These are phyloP conservation scores for Leptodactylus fuscus DNA, from an alignment of 2,113 vertebrate species.

Conservation along the genomic window DNA sequence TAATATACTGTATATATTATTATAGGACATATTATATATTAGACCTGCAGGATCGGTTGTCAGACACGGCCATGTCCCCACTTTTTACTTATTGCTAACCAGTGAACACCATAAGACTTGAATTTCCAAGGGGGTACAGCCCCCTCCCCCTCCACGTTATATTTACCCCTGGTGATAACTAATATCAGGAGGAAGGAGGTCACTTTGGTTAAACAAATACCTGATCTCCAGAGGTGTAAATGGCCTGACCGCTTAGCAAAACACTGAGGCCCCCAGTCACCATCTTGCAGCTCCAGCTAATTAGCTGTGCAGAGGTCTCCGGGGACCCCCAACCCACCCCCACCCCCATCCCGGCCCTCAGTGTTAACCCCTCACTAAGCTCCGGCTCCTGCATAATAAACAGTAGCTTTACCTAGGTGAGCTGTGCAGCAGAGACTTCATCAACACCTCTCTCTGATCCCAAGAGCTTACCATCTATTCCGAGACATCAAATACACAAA, in stretches of 20 bases:
- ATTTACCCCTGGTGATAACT: conserved; percentile 12
- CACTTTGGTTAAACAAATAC: conserved; percentile 48
- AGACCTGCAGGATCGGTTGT: too few species aligned
- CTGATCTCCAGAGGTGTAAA: conserved; percentile 41
- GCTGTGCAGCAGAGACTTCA: conserved; percentile 1
- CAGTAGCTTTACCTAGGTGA: not conserved
- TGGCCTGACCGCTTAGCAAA: conserved; percentile 49
- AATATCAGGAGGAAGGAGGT: conserved; percentile 41
- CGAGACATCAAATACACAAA: not conserved
- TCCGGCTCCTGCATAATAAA: not conserved
- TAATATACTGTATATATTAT: too few species aligned
- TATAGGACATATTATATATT: too few species aligned
- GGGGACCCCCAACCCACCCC: not conserved
- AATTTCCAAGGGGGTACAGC: not conserved
- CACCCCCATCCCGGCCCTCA: not conserved
- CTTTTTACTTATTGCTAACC: not conserved
- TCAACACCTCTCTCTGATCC: conserved; percentile 3
- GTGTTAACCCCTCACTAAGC: not conserved
- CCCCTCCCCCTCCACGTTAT: not conserved
- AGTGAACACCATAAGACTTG: not conserved
- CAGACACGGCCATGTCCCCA: not conserved
- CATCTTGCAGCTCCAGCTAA: conserved; percentile 43
- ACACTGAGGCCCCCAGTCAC: conserved; percentile 16
- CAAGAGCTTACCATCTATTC: conserved; percentile 32
- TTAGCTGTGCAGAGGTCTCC: conserved; percentile 15